Evolutionary conservation across 2,797 vertebrate species (phyloP).

Genomic region (Cyprinodon diabolis): DNA sequence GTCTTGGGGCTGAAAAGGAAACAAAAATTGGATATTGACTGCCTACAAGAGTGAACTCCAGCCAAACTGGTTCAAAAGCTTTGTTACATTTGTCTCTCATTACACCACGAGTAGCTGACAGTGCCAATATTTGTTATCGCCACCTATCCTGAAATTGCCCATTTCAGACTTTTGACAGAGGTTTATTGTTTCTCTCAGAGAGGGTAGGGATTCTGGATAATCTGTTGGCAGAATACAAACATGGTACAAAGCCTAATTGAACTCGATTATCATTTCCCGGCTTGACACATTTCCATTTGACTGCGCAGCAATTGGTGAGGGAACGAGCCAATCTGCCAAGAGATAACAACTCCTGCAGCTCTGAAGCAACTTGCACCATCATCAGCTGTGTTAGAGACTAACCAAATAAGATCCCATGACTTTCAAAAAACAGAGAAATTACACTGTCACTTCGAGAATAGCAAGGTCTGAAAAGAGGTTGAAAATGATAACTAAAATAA

Average conservation of each 20-base stretch:
- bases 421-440: slow-evolving; percentile 22
- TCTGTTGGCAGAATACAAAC: slow-evolving; percentile 70
- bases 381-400: slow-evolving; percentile 9
- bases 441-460: slow-evolving; percentile 6
- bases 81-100: slow-evolving; percentile 42
- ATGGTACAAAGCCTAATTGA: slow-evolving; percentile 73
- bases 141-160: slow-evolving; percentile 49
- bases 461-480: slow-evolving; percentile 12
- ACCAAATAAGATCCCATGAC: slow-evolving; percentile 18
- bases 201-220: slow-evolving; percentile 55
- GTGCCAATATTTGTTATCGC: slow-evolving; percentile 34
- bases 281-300: slow-evolving; percentile 64
- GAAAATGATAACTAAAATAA: slow-evolving; percentile 24
- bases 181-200: slow-evolving; percentile 65
- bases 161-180: slow-evolving; percentile 57
- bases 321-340: slow-evolving; percentile 63
- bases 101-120: slow-evolving; percentile 20
- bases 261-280: slow-evolving; percentile 72
- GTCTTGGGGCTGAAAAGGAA: slow-evolving; percentile 45
- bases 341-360: slow-evolving; percentile 54
- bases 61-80: slow-evolving; percentile 35
- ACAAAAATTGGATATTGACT: slow-evolving; percentile 52
- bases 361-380: slow-evolving; percentile 24
- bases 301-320: slow-evolving; percentile 55
- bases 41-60: slow-evolving; percentile 37